A percentile compares a stretch with the other conserved stretches of the same genome.
phyloP scores from a whole-genome alignment of 2,888 invertebrate genomes.

The Coremacera marginata region DNA sequence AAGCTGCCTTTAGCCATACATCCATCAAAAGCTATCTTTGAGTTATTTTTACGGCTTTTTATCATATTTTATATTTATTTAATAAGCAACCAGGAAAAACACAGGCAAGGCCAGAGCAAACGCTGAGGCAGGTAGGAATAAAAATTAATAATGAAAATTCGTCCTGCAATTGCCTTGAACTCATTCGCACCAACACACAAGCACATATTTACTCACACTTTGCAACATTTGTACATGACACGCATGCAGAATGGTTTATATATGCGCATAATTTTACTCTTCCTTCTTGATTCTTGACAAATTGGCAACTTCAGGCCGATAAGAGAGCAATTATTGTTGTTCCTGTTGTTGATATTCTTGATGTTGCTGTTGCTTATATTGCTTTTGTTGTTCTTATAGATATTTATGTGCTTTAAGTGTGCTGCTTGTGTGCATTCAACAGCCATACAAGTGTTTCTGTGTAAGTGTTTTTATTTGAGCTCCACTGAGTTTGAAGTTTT shows the following conservation, averaged over 20 bases:
- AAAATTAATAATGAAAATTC: no score
- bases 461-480: no score
- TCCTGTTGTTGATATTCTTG: neutral
- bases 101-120: no score
- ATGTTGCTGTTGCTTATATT: neutral
- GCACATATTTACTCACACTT: neutral
- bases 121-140: no score
- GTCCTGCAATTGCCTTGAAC: neutral
- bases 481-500: neutral
- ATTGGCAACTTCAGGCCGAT: slow-evolving; percentile 16
- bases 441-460: no score
- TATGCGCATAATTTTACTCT: slow-evolving; percentile 16
- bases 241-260: neutral
- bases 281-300: slow-evolving; percentile 24
- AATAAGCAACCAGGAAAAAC: no score
- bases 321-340: slow-evolving; percentile 12
- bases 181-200: neutral
- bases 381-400: neutral
- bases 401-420: neutral
- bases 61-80: no score
- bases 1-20: no score
- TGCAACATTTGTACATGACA: neutral
- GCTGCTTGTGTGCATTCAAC: no score
- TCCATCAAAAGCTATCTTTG: no score
- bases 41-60: no score